Percentiles rank a stretch among this genome's conserved stretches.
phyloP scores from a whole-genome alignment of 2,113 vertebrate species.

The Anolis carolinensis region DNA sequence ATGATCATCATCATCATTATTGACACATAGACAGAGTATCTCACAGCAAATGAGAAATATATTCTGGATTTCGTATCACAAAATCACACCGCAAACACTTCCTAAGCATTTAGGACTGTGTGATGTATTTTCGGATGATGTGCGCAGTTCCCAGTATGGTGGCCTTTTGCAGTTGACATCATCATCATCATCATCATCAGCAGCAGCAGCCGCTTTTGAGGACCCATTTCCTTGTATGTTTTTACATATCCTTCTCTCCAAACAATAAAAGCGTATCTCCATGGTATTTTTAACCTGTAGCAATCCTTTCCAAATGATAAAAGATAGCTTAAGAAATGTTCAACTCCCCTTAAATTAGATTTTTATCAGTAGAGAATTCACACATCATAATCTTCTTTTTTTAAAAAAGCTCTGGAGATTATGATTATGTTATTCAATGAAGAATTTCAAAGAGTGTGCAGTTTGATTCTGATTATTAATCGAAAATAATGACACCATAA shows the following conservation, averaged over 20 bases:
- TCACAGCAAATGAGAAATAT: too few relatives aligned
- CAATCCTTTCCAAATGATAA: conserved; percentile 22
- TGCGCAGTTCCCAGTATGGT: too few relatives aligned
- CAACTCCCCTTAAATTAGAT: not conserved
- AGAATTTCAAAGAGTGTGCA: conserved; percentile 35
- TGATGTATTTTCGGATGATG: too few relatives aligned
- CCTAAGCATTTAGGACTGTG: too few relatives aligned
- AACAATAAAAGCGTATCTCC: not conserved
- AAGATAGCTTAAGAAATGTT: not conserved
- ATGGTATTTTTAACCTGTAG: not conserved
- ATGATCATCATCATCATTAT: too few relatives aligned
- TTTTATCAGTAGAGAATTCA: conserved; percentile 26
- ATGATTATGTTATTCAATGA: not conserved
- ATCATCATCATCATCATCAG: too few relatives aligned
- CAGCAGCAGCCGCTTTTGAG: not conserved
- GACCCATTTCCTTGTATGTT: not conserved
- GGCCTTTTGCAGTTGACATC: too few relatives aligned
- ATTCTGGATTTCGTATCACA: too few relatives aligned
- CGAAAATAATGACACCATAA: conserved; percentile 35
- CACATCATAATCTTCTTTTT: not conserved
- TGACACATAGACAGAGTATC: too few relatives aligned
- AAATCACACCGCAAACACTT: too few relatives aligned
- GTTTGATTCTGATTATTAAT: conserved; percentile 42
- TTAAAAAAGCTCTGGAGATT: not conserved
- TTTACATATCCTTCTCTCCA: not conserved